Evolutionary conservation across 2,888 invertebrate species (phyloP), one percentile per base, ranked within the genome.

Genomic region (Petrophora chlorosata): DNA sequence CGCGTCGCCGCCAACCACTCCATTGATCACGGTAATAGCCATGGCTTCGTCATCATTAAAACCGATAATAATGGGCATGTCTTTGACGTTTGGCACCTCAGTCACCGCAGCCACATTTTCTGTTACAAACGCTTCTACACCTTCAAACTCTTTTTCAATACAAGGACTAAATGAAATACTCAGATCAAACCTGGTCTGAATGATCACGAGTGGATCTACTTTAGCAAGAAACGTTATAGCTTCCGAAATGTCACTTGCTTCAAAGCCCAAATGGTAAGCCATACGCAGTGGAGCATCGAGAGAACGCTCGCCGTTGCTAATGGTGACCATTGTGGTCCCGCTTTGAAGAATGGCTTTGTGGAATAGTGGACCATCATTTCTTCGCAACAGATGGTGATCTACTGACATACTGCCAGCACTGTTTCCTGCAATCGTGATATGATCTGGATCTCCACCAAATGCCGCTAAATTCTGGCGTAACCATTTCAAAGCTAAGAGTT

Each of bases 401-500:
- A 72, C 61, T 0, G 80, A 76, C 3, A 55, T 63, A 0, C 63
- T 67, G 0, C 82, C 84, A 9, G 82, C 81, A 33, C 82, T 84
- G 15, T 71, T 61, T 0, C 84, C 84, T 44, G 67, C 68, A 2
- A 76, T 23, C 0, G 81, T 82, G 3, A 84, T 68, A 42, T 71
- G 67, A 10, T 70, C 59, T 0, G 47, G 45, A 46, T 84, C 75
- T 2, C 84, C 82, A 3, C 82, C 82, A 45, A 83, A 84, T 0
- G 63, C 64, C 23, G 56, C 66, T 8, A 84, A 80, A 42, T 84
- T 80, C 1, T 77, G 59, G 34, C 60, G 73, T 0, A 83, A 41
- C 82, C 82, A 84, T 45, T 60, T 65, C 4, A 84, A 19, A 5
- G 76, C 82, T 13, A 67, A 15, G 0, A 67, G 41, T 52, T 82